Base-by-base conservation (phyloP, 2,888 invertebrate species). In the Xestia ashworthii region DNA sequence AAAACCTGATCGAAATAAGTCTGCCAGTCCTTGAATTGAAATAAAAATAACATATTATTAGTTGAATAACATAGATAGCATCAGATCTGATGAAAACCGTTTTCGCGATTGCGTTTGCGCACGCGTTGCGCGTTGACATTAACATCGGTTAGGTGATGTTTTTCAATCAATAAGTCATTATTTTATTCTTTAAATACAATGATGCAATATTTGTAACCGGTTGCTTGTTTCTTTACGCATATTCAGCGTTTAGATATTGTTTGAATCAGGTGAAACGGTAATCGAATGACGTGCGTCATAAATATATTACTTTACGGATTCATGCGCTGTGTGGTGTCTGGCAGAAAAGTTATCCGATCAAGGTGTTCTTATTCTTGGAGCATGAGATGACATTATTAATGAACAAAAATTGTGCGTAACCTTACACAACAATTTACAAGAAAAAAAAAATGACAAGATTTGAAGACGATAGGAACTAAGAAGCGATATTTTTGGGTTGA, bases 31-130 rank as follows among this genome's bases (percentile, higher is more conserved):
- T 82, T 86, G 78, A 75, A 70, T 62, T 48, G 60, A 50, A 44
- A 65, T 55, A 8, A 73, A 50, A 44, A 65, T 55, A 8, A 73
- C 38, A n/a, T 70, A 70, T 60, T 72, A 74, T 60, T 72, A 74
- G 9, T 65, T 69, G 71, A 74, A 74, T 64, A 62, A 64, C 50
- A 72, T 74, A 41, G n/a, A 64, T 65, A 41, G 60, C 67, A 71
- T 74, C 25, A 75, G 44, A 44, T 84, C 85, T 92, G 92, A 92
- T 83, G 92, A 89, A 93, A 93, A 89, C 69, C 83, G 82, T 90
- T 90, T 90, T 90, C 71, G 67, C 53, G 84, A 89, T 93, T 92
- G 87, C 91, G 77, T 78, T n/a, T 70, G 87, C 91, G 75, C 72
- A 32, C 67, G 77, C 62, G 22, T 68, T 62, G 50, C 67, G 77